Evolutionary conservation across 2,797 vertebrate genomes (phyloP), one percentile per base, ranked within the genome.

Genomic region (Melanogrammus aeglefinus): DNA sequence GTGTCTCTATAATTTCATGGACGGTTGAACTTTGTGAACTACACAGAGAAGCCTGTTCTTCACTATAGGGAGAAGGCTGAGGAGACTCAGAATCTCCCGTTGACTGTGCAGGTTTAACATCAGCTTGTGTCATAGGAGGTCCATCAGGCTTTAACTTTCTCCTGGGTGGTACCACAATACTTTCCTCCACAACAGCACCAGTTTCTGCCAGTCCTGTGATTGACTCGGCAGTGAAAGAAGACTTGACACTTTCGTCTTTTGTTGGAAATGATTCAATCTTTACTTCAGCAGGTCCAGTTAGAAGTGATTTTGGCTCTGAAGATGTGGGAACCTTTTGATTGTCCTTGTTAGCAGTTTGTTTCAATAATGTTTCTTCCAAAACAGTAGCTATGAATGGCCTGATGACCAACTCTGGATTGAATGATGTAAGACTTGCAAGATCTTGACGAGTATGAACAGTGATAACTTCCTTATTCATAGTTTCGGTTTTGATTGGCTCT

Each of bases 281-380:
- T 18, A 73, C 12, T 6, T 7, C 33, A n/a, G 13, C 18, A 21
- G 51, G 51, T 57, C 4, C 41, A 66, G 57, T 66, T 39, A 73
- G 16, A n/a, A 0, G 14, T n/a, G 35, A 21, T 8, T n/a, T 66
- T 66, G 57, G 6, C n/a, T 66, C 57, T 66, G 57, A 66, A 66
- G 7, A 10, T 66, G 57, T 66, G 10, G 57, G 27, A 27, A 66
- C n/a, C 2, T 66, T n/a, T 24, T 10, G 57, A 66, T n/a, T 14
- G 16, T 27, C n/a, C 24, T 66, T 66, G 18, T 69, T 69, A 29
- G 0, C 29, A 31, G 66, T 73, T 74, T 71, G 35, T 72, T 84
- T 74, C 18, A 2, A 33, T 69, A 7, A n/a, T 4, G 6, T 57
- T 21, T n/a, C 1, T 57, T 57, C 51, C 18, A n/a, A 5, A 57